Evolutionary conservation across 2,888 invertebrate species (phyloP).

Genomic region (Agrotis puta): DNA sequence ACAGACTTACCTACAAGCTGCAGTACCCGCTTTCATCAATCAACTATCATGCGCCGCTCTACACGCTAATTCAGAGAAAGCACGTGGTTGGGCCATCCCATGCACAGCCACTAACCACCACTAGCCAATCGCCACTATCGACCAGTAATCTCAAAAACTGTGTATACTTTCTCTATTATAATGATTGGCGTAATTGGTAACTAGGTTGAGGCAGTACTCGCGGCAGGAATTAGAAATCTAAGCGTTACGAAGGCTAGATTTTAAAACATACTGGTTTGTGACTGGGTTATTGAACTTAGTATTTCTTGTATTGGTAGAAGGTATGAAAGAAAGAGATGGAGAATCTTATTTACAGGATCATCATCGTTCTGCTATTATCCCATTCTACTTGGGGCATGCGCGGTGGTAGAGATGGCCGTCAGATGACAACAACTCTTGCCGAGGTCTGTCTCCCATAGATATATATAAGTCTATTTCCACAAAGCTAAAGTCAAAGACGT

Average conservation of each 20-base stretch:
- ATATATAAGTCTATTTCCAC: no score
- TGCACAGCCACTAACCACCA: neutral
- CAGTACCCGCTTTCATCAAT: slow-evolving; percentile 3
- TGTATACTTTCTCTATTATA: slow-evolving; percentile 50
- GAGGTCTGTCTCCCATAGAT: no score
- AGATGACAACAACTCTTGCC: no score
- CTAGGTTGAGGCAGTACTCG: slow-evolving; percentile 30
- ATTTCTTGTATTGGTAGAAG: no score
- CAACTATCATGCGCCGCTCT: slow-evolving; percentile 19
- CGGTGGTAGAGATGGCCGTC: no score
- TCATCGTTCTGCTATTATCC: no score
- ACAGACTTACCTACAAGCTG: neutral
- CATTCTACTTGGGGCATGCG: no score
- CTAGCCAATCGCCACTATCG: slow-evolving; percentile 9
- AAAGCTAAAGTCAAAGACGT: no score
- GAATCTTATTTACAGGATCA: no score
- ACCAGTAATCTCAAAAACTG: slow-evolving; percentile 44
- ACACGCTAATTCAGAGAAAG: slow-evolving; percentile 47
- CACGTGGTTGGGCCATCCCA: slow-evolving; percentile 28
- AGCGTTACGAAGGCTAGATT: slow-evolving; percentile 26
- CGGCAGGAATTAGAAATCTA: slow-evolving; percentile 50
- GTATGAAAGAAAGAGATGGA: no score
- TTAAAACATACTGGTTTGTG: slow-evolving; percentile 28
- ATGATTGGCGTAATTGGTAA: slow-evolving; percentile 49
- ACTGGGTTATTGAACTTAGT: neutral